Conservation (phyloP, 2,888 invertebrate genomes). For the Xylota segnis region DNA sequence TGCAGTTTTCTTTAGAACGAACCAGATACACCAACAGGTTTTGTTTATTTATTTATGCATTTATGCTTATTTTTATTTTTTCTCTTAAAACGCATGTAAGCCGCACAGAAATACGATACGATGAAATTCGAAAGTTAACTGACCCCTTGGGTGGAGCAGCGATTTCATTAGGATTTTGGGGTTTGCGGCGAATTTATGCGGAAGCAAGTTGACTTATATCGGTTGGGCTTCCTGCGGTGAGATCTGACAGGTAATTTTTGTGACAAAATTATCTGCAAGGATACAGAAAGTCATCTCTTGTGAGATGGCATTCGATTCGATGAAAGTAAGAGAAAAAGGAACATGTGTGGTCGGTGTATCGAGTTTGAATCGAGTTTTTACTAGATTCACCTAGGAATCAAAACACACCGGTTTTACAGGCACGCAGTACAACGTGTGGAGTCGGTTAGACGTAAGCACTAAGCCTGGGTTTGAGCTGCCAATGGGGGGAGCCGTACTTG, state of each 20-base stretch:
- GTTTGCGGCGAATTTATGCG: slow-evolving; percentile 4
- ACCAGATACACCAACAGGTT: slow-evolving; percentile 33
- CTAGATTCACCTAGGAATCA: slow-evolving; percentile 6
- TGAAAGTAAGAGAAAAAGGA: neutral
- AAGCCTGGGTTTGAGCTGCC: neutral
- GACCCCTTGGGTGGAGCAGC: slow-evolving; percentile 30
- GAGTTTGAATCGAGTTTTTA: neutral
- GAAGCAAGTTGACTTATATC: no score
- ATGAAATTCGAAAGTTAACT: slow-evolving; percentile 56
- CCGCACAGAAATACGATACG: slow-evolving; percentile 10
- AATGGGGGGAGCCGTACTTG: neutral
- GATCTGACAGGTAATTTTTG: neutral
- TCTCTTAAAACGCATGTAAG: slow-evolving; percentile 4
- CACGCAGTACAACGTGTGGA: neutral
- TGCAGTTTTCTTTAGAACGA: slow-evolving; percentile 31
- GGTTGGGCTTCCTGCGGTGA: no score
- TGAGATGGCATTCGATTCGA: neutral
- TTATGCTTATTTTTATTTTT: slow-evolving; percentile 11
- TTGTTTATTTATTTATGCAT: slow-evolving; percentile 12
- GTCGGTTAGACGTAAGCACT: slow-evolving; percentile 3
- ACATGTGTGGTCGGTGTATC: neutral
- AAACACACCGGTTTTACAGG: neutral
- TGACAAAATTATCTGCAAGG: neutral
- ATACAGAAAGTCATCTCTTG: neutral
- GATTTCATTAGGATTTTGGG: slow-evolving; percentile 12